phyloP scores from a whole-genome alignment of 2,888 invertebrate species.

The Eudemis profundana region DNA sequence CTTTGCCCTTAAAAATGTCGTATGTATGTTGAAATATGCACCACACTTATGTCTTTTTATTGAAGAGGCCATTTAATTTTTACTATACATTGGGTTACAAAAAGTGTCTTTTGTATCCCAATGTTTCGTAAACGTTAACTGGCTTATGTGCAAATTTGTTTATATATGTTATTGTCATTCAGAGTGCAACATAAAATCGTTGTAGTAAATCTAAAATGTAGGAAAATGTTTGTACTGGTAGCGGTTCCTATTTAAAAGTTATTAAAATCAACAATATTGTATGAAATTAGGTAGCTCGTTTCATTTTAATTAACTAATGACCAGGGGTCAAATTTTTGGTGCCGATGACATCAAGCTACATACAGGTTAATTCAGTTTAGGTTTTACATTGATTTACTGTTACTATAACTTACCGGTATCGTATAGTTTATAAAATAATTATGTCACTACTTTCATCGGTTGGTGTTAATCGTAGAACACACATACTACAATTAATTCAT shows the following conservation, averaged over 20 bases:
- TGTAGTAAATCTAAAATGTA: slow-evolving; percentile 6
- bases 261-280: not conserved
- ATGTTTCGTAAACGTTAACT: slow-evolving; percentile 5
- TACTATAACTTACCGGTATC: too few species aligned
- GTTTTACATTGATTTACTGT: too few species aligned
- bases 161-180: slow-evolving; percentile 3
- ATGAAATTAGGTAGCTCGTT: not conserved
- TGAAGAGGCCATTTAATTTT: not conserved
- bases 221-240: slow-evolving; percentile 16
- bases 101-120: too few species aligned
- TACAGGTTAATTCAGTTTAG: too few species aligned
- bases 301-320: not conserved
- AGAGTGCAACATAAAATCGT: slow-evolving; percentile 20
- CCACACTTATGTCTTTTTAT: not conserved
- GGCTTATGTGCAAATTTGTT: slow-evolving; percentile 3
- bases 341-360: too few species aligned
- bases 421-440: too few species aligned
- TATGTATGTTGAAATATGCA: not conserved
- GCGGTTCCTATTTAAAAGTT: slow-evolving; percentile 10
- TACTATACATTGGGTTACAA: too few species aligned
- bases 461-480: too few species aligned
- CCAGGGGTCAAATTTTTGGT: too few species aligned
- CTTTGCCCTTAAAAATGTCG: not conserved
- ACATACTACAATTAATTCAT: too few species aligned
- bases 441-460: too few species aligned